A percentile compares a stretch with the other conserved stretches of the same genome.
phyloP scores from a whole-genome alignment of 2,113 vertebrate species.

The Struthidea cinerea region DNA sequence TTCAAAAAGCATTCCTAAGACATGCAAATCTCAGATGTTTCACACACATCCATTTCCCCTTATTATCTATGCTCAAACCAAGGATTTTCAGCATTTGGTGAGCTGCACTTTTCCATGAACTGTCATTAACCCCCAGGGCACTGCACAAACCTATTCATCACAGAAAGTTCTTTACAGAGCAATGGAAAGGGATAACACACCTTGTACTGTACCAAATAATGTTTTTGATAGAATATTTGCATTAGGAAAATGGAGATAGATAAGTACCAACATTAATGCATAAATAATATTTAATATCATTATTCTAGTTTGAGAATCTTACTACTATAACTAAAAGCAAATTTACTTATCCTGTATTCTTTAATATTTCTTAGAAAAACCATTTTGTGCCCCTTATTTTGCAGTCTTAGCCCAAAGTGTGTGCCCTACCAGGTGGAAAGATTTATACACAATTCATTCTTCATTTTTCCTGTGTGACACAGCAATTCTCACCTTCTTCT shows the following conservation, averaged over 20 bases:
- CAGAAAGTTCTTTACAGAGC: not conserved
- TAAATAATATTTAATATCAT: not conserved
- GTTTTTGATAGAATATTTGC: not conserved
- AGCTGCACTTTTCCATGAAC: not conserved
- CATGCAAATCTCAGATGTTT: not conserved
- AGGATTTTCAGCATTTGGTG: not conserved
- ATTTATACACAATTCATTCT: not conserved
- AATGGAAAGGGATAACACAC: not conserved
- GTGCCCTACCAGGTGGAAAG: not conserved
- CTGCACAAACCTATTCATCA: not conserved
- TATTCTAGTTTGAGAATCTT: not conserved
- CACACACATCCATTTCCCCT: not conserved
- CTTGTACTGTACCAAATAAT: not conserved
- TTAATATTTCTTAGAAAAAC: not conserved
- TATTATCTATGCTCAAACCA: not conserved
- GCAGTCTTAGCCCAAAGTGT: not conserved
- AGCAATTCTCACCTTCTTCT: conserved; percentile 65
- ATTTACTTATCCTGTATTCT: not conserved
- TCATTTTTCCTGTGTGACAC: not conserved
- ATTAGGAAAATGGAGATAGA: not conserved
- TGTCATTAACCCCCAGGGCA: not conserved
- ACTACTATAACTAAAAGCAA: not conserved
- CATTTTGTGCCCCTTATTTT: not conserved
- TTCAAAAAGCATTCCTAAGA: not conserved
- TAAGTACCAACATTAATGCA: not conserved